Evolutionary conservation across 2,888 invertebrate species (phyloP), one percentile per base, ranked within the genome.

Genomic region (Neoascia interrupta): DNA sequence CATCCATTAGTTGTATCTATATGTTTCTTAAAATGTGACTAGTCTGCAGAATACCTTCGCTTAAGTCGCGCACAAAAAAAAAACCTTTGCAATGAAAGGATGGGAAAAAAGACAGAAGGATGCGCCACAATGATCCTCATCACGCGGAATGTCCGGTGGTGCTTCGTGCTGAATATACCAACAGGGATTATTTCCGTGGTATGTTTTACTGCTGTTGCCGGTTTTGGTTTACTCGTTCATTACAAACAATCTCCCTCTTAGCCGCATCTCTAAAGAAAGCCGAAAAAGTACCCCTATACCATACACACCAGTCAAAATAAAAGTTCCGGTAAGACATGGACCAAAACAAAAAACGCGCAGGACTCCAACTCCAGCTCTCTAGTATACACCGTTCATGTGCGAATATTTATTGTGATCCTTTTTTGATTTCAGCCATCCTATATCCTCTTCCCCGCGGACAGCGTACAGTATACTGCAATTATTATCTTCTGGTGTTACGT

Each of bases 341-440:
- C n/a, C n/a, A n/a, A n/a, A n/a, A n/a, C n/a, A n/a, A n/a, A n/a
- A n/a, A n/a, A n/a, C n/a, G n/a, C n/a, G n/a, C n/a, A n/a, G n/a
- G n/a, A n/a, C n/a, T n/a, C n/a, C n/a, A n/a, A n/a, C n/a, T n/a
- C n/a, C n/a, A n/a, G n/a, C n/a, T n/a, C n/a, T n/a, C n/a, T n/a
- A n/a, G n/a, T n/a, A n/a, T n/a, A 43, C 26, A 53, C 51, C 53
- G 43, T 34, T 56, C 70, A 66, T 16, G 26, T n/a, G n/a, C 21
- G 43, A 39, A 49, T 72, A 79, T 79, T 73, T 73, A 79, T 66
- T 73, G 61, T 79, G 61, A 73, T 79, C 79, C 61, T 79, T 79
- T 79, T 73, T 68, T 79, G 60, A 73, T 66, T 72, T 72, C 31
- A 34, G 34, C 31, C 15, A 19, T 5, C 15, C 8, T 23, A 15